Evolutionary conservation across 2,113 vertebrate genomes (phyloP).

Genomic region (Periophthalmus modestus): DNA sequence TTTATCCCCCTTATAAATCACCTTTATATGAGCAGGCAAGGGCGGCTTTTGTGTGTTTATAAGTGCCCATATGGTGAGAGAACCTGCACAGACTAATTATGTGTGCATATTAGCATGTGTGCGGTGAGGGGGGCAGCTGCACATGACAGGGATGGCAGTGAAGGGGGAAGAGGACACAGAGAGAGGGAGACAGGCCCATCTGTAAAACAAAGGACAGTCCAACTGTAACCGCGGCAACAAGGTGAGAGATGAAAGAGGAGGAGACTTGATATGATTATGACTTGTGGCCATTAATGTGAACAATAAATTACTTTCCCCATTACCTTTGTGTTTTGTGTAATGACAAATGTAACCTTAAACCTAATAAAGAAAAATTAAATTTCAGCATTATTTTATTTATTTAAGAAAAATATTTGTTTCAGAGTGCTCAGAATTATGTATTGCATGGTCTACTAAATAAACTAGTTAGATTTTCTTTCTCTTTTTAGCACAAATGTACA

Average conservation of each 20-base stretch:
- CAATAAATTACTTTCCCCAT: background rate
- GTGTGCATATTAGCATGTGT: constrained; percentile 46
- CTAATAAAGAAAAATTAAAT: too few species aligned
- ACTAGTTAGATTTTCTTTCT: background rate
- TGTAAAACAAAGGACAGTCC: constrained; percentile 60
- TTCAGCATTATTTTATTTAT: too few species aligned
- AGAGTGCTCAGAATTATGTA: background rate
- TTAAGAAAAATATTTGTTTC: too few species aligned
- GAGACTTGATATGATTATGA: constrained; percentile 3
- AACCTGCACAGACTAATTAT: constrained; percentile 35
- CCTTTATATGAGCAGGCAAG: constrained; percentile 18
- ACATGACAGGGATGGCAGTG: constrained; percentile 47
- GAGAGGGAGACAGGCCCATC: constrained; percentile 46
- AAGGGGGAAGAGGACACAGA: constrained; percentile 9
- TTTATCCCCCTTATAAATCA: background rate
- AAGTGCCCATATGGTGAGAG: constrained; percentile 29
- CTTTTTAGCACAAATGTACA: background rate
- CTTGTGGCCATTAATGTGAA: constrained; percentile 21
- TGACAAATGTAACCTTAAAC: background rate
- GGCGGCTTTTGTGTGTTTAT: constrained; percentile 29
- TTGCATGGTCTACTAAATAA: background rate
- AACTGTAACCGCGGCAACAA: constrained; percentile 63
- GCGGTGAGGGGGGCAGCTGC: constrained; percentile 49
- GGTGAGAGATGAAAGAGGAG: constrained; percentile 9
- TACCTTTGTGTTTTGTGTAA: background rate